Evolutionary conservation across 2,113 vertebrate species (phyloP).

Genomic region (Apus apus): DNA sequence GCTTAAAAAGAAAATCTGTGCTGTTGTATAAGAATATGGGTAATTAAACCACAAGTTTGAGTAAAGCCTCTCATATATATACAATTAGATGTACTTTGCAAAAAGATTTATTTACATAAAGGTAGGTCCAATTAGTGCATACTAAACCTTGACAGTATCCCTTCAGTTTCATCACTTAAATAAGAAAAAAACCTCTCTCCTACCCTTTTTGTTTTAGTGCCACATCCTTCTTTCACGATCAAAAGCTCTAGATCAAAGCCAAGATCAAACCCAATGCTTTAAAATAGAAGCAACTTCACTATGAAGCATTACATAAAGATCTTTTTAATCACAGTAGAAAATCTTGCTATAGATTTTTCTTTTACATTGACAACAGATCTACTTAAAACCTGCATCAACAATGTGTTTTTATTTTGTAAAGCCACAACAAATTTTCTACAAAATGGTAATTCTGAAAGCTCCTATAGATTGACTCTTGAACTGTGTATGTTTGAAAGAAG

Average conservation of each 20-base stretch:
- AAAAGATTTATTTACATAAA: constrained; percentile 8
- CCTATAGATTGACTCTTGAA: not conserved
- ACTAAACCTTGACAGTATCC: constrained; percentile 43
- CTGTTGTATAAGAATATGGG: not conserved
- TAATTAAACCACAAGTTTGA: not conserved
- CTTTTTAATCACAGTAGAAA: constrained; percentile 56
- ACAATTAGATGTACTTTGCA: not conserved
- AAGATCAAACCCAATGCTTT: constrained; percentile 76
- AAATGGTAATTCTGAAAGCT: not conserved
- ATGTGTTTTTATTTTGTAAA: constrained; percentile 31
- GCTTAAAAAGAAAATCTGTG: not conserved
- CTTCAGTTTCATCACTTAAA: constrained; percentile 60
- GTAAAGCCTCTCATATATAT: not conserved
- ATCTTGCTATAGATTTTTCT: constrained; percentile 57
- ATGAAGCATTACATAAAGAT: constrained; percentile 62
- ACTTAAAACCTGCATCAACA: constrained; percentile 21
- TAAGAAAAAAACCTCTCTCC: not conserved
- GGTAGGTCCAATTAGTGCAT: not conserved
- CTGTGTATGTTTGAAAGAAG: not conserved
- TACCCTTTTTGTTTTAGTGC: constrained; percentile 68
- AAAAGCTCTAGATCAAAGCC: constrained; percentile 83
- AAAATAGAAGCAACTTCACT: constrained; percentile 77
- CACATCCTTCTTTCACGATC: constrained; percentile 79
- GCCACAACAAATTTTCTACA: constrained; percentile 23
- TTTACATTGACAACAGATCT: constrained; percentile 30